phyloP scores from a whole-genome alignment of 2,888 invertebrate species.

The Charanyca ferruginea region DNA sequence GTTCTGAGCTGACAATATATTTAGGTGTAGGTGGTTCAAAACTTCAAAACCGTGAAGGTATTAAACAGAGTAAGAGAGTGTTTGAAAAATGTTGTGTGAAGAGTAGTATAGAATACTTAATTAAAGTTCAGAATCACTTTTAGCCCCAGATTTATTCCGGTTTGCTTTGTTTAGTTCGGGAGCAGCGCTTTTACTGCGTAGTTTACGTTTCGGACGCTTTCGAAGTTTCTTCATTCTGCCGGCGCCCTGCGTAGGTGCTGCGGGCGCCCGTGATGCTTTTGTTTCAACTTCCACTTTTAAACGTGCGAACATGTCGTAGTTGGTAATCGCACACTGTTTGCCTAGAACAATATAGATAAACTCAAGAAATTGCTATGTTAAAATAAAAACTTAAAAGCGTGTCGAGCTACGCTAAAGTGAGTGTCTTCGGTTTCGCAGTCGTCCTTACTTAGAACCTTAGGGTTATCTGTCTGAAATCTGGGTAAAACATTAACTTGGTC shows the following conservation, averaged over 20 bases:
- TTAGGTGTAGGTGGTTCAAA: not conserved
- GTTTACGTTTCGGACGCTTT: slow-evolving; percentile 78
- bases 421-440: too few relatives aligned
- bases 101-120: not conserved
- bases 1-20: too few relatives aligned
- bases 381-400: not conserved
- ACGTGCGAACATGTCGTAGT: slow-evolving; percentile 89
- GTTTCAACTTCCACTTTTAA: slow-evolving; percentile 85
- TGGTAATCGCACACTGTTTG: slow-evolving; percentile 88
- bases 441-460: too few relatives aligned
- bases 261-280: slow-evolving; percentile 78
- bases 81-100: not conserved
- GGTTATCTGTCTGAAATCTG: too few relatives aligned
- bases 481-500: too few relatives aligned
- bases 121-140: slow-evolving; percentile 87
- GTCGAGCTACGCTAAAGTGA: too few relatives aligned
- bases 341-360: slow-evolving; percentile 71
- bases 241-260: slow-evolving; percentile 70
- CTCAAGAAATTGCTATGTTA: not conserved
- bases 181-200: slow-evolving; percentile 86
- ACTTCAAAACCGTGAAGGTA: not conserved
- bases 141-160: slow-evolving; percentile 82
- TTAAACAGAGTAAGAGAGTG: not conserved
- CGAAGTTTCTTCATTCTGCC: slow-evolving; percentile 77
- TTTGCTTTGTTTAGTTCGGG: slow-evolving; percentile 75